A percentile compares a stretch with the other conserved stretches of the same genome.
These are phyloP conservation scores for Dermolepida albohirtum DNA, from an alignment of 2,888 invertebrate genomes.

Conservation along the genomic window DNA sequence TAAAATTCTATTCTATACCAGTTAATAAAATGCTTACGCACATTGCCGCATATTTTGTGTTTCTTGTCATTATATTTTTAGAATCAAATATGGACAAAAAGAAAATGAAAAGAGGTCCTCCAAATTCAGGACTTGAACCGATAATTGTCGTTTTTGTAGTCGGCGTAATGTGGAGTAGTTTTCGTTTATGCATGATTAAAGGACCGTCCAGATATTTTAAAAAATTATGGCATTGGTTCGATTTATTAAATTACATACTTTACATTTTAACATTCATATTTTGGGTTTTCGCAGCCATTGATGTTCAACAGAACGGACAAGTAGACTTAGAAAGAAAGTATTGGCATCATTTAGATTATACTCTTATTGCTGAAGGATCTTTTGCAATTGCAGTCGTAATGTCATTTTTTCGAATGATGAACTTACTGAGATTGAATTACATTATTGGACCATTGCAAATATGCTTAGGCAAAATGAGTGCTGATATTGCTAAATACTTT, in stretches of 20 bases:
- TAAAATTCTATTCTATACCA: slow-evolving; percentile 72
- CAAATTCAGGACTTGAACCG: slow-evolving; percentile 68
- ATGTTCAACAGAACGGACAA: slow-evolving; percentile 65
- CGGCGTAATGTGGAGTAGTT: slow-evolving; percentile 69
- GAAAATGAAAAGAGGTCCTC: slow-evolving; percentile 70
- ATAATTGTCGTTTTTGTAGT: slow-evolving; percentile 66
- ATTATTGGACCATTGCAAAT: slow-evolving; percentile 76
- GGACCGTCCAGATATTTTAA: slow-evolving; percentile 71
- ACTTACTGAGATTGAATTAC: slow-evolving; percentile 73
- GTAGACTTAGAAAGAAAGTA: slow-evolving; percentile 71
- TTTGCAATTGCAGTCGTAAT: slow-evolving; percentile 75
- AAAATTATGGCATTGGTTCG: slow-evolving; percentile 74
- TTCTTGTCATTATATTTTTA: slow-evolving; percentile 72
- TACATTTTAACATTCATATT: slow-evolving; percentile 72
- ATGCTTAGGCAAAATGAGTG: slow-evolving; percentile 75
- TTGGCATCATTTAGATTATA: slow-evolving; percentile 75
- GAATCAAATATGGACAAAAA: slow-evolving; percentile 72
- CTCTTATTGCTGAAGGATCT: slow-evolving; percentile 74
- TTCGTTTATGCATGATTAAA: slow-evolving; percentile 70
- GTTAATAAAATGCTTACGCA: slow-evolving; percentile 79
- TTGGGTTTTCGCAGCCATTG: slow-evolving; percentile 71
- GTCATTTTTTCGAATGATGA: slow-evolving; percentile 73
- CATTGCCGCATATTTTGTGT: slow-evolving; percentile 75
- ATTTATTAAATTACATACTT: slow-evolving; percentile 70
- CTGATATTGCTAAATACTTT: slow-evolving; percentile 74